Conservation (phyloP, 1,140 invertebrate species). For the Lordiphosa mommai region DNA sequence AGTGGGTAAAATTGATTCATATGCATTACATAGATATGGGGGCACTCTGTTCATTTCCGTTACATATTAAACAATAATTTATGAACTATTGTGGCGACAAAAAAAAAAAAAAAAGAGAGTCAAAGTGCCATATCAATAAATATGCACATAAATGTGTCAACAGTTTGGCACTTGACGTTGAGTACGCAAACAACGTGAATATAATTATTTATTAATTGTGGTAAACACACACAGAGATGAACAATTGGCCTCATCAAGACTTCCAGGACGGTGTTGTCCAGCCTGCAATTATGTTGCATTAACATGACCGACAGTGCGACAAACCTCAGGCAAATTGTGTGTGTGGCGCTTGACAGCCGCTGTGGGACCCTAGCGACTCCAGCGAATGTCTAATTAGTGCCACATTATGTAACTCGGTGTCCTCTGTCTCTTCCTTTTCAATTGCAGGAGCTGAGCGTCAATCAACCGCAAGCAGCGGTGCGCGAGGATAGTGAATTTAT, state of each 20-base stretch:
- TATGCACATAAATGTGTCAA: constrained; percentile 63
- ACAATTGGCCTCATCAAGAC: constrained; percentile 65
- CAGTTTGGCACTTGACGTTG: constrained; percentile 54
- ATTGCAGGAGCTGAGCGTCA: constrained; percentile 83
- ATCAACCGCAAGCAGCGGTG: constrained; percentile 83
- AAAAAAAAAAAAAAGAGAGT: constrained; percentile 13
- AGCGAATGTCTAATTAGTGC: constrained; percentile 54
- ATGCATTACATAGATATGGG: constrained; percentile 18
- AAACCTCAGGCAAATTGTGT: constrained; percentile 37
- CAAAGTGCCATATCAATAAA: constrained; percentile 58
- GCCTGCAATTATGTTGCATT: constrained; percentile 63
- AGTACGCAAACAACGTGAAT: constrained; percentile 22
- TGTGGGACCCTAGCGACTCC: not conserved
- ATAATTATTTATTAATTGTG: constrained; percentile 76
- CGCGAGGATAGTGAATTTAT: constrained; percentile 88
- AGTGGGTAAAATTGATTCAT: constrained; percentile 16
- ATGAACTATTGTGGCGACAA: constrained; percentile 49
- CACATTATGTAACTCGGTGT: constrained; percentile 34
- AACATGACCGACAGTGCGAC: constrained; percentile 56
- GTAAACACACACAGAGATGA: constrained; percentile 27
- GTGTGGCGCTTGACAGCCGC: constrained; percentile 13
- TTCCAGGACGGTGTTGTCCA: not conserved
- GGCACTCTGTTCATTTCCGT: constrained; percentile 34
- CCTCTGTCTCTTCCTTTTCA: constrained; percentile 13
- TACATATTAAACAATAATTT: constrained; percentile 61